These are phyloP conservation scores for Lysandra bellargus DNA, from an alignment of 2,888 invertebrate genomes.

Conservation along the genomic window DNA sequence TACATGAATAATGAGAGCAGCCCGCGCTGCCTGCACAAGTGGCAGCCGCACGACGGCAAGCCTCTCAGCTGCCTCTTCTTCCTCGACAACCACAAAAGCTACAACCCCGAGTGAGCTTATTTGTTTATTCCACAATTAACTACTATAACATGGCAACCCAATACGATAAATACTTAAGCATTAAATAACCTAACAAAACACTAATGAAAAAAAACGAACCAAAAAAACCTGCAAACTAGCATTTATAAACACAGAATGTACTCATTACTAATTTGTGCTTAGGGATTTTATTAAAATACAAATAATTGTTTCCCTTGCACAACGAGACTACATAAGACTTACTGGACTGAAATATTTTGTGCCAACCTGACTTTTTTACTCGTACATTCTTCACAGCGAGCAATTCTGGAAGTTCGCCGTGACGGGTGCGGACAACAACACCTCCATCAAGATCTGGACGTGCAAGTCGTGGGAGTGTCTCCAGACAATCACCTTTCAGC, in stretches of 20 bases:
- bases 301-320: too few relatives aligned
- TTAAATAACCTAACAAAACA: too few relatives aligned
- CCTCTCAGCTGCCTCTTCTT: slow-evolving; percentile 95
- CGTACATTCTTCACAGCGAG: slow-evolving; percentile 48
- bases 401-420: slow-evolving; percentile 97
- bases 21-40: slow-evolving; percentile 93
- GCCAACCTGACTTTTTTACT: neutral
- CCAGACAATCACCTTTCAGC: slow-evolving; percentile 89
- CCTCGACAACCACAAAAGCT: slow-evolving; percentile 93
- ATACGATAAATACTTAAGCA: too few relatives aligned
- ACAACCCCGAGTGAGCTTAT: slow-evolving; percentile 85
- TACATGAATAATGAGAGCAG: slow-evolving; percentile 85
- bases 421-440: slow-evolving; percentile 94
- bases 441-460: slow-evolving; percentile 95
- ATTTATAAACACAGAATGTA: too few relatives aligned
- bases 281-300: too few relatives aligned
- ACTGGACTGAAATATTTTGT: too few relatives aligned
- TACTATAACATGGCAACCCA: too few relatives aligned
- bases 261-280: too few relatives aligned
- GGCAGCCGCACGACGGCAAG: slow-evolving; percentile 95
- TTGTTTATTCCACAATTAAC: neutral
- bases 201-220: too few relatives aligned
- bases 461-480: slow-evolving; percentile 97
- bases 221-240: too few relatives aligned
- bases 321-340: too few relatives aligned